These are phyloP conservation scores for Taenioides sp. DNA, from an alignment of 2,797 vertebrate species.

Conservation along the genomic window DNA sequence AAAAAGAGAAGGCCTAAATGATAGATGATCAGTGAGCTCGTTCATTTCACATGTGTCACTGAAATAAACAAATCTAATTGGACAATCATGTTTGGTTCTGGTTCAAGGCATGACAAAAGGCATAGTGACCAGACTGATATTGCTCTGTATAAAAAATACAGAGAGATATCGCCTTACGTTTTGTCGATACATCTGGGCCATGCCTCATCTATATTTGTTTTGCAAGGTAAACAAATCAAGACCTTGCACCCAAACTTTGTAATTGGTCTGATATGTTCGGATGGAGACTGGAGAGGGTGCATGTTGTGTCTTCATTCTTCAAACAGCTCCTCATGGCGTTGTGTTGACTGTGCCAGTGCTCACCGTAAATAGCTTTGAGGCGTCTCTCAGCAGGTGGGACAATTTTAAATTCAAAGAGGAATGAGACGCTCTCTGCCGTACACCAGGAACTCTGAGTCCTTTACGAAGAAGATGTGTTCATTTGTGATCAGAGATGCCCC, in stretches of 20 bases:
- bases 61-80: no score
- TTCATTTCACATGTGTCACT: no score
- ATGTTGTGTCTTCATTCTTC: constrained; percentile 23
- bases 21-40: no score
- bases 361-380: constrained; percentile 35
- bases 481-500: constrained; percentile 42
- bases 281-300: constrained; percentile 7
- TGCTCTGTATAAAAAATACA: no score
- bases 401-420: constrained; percentile 51
- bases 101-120: no score
- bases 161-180: no score
- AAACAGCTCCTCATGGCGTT: constrained; percentile 18
- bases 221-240: no score
- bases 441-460: constrained; percentile 15
- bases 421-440: constrained; percentile 28
- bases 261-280: constrained; percentile 16
- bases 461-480: constrained; percentile 35
- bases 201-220: no score
- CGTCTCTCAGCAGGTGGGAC: constrained; percentile 41
- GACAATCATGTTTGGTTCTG: no score
- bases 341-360: constrained; percentile 20
- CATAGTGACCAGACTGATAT: no score
- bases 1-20: no score
- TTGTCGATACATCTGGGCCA: no score
- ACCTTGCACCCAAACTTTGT: background rate